Evolutionary conservation across 2,113 vertebrate genomes (phyloP).

Genomic region (Bos taurus): DNA sequence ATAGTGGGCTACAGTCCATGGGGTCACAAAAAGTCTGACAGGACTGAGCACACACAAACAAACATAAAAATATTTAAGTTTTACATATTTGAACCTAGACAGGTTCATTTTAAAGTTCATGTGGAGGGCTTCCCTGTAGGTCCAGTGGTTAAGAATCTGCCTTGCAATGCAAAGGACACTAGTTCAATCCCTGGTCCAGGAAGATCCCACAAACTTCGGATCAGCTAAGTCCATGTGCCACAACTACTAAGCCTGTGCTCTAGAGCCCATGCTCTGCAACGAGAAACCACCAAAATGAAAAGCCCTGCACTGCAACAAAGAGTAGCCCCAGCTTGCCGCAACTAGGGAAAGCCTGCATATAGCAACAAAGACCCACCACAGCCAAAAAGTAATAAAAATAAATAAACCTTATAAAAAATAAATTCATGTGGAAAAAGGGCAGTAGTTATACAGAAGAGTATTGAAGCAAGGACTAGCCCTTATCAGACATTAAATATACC

Average conservation of each 20-base stretch:
- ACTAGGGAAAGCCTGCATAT: background rate
- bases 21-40: background rate
- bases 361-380: background rate
- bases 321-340: background rate
- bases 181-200: background rate
- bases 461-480: background rate
- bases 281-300: background rate
- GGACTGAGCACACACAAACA: background rate
- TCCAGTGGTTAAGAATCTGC: background rate
- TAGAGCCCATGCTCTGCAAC: background rate
- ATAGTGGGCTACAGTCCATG: background rate
- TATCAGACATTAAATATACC: background rate
- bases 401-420: background rate
- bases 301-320: background rate
- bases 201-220: background rate
- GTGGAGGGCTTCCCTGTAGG: background rate
- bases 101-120: background rate
- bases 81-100: background rate
- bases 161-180: background rate
- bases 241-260: background rate
- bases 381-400: background rate
- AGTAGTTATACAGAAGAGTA: background rate
- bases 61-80: background rate
- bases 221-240: background rate
- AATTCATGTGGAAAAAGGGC: background rate